Base-by-base conservation (phyloP, 2,797 vertebrate genomes). In the Pseudopleuronectes americanus region DNA sequence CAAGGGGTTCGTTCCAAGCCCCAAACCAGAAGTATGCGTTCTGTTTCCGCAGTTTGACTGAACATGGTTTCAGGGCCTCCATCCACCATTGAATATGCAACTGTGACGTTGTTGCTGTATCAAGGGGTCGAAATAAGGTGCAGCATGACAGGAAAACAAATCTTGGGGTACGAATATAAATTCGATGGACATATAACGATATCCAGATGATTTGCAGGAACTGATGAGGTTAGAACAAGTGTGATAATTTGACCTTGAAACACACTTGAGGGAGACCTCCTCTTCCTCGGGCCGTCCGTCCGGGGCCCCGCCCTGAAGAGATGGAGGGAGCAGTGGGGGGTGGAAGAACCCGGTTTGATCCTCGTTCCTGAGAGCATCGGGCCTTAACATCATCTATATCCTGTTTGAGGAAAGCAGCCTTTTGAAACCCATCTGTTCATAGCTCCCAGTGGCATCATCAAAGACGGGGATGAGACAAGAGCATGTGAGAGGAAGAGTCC, bases 371-470 rank as follows among this genome's bases (percentile, higher is more conserved):
- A 87, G 88, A 90, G 84, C 76, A 63, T 52, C 54, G 26, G 79
- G 85, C 86, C 90, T 89, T 85, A 88, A 91, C 91, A 88, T 89
- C 82, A 81, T 85, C 84, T 89, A 90, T 89, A 93, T 94, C 92
- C 93, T 94, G 94, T 92, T 93, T 90, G 87, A 84, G 71, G 76
- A 88, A 90, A 74, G 64, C 58, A 70, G 86, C 26, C 79, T 85
- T 92, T 91, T 92, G 90, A 94, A 93, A 90, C 79, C 72, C 85
- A 92, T 92, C 90, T 86, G 90, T 87, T 92, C 77, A 36, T 41
- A 17, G 67, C 75, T 93, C 92, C 93, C 92, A 84, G 48, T 62
- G 83, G 92, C 84, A 85, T 89, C 87, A 89, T 92, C 84, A 90
- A 84, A 90, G 83, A 80, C 77, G 43, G 61, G 66, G 68, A 80